phyloP scores from a whole-genome alignment of 2,888 invertebrate genomes.

The Mechanitis mazaeus region DNA sequence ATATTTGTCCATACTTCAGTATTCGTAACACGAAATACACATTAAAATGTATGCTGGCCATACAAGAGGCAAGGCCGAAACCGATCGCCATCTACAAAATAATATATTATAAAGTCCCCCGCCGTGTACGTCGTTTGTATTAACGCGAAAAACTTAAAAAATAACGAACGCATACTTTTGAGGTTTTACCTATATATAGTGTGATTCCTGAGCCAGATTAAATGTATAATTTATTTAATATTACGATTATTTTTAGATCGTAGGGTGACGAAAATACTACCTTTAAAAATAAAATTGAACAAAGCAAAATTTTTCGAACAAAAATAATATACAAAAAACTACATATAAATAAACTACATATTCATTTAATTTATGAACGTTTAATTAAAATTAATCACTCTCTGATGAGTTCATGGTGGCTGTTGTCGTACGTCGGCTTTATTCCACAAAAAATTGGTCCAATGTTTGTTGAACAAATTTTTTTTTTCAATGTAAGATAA shows the following conservation, averaged over 20 bases:
- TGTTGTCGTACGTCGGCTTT: constrained; percentile 1
- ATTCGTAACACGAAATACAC: constrained; percentile 38
- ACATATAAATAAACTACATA: neutral
- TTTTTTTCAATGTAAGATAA: neutral
- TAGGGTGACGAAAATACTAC: no score
- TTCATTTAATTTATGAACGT: neutral
- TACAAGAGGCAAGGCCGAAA: constrained; percentile 39
- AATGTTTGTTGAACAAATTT: neutral
- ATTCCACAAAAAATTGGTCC: neutral
- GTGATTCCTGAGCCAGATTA: no score
- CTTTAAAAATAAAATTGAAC: no score
- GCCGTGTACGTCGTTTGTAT: no score
- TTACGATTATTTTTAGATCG: no score
- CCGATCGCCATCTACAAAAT: constrained; percentile 27
- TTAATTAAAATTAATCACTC: neutral
- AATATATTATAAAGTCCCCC: neutral
- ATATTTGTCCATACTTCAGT: constrained; percentile 12
- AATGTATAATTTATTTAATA: no score
- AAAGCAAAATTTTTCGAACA: no score
- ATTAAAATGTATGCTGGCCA: constrained; percentile 38
- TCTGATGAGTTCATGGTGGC: neutral
- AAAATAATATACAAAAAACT: neutral
- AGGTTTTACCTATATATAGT: no score
- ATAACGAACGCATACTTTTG: no score
- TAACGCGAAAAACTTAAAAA: no score